Conservation (phyloP, 2,113 vertebrate genomes). For the Drymodes brunneopygia region DNA sequence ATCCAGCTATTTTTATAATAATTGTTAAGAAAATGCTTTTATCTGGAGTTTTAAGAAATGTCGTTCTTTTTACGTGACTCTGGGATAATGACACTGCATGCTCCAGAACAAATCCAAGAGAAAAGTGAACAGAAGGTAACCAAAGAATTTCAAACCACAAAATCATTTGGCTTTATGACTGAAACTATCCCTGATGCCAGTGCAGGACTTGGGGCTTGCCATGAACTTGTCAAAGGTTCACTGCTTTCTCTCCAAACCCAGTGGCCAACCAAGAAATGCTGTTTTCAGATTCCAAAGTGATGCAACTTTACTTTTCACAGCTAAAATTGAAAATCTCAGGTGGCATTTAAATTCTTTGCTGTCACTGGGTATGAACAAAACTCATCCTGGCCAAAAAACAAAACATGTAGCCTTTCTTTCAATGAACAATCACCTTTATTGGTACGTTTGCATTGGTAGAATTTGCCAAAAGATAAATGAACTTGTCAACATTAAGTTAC, state of each 20-base stretch:
- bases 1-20: not conserved
- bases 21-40: not conserved
- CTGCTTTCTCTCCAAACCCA: not conserved
- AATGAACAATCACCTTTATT: not conserved
- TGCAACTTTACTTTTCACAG: not conserved
- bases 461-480: conserved; percentile 19
- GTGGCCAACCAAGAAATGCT: not conserved
- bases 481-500: not conserved
- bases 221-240: not conserved
- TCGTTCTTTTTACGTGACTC: not conserved
- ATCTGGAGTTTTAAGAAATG: not conserved
- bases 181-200: not conserved
- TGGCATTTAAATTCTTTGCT: not conserved
- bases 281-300: not conserved
- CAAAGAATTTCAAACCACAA: not conserved
- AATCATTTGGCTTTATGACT: not conserved
- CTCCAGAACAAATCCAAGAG: not conserved
- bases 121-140: not conserved
- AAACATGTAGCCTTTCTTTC: not conserved
- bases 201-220: not conserved
- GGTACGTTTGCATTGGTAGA: not conserved
- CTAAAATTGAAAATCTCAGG: not conserved
- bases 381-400: not conserved
- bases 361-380: not conserved
- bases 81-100: not conserved